Evolutionary conservation across 2,113 vertebrate species (phyloP).

Genomic region (Elaphurus davidianus): DNA sequence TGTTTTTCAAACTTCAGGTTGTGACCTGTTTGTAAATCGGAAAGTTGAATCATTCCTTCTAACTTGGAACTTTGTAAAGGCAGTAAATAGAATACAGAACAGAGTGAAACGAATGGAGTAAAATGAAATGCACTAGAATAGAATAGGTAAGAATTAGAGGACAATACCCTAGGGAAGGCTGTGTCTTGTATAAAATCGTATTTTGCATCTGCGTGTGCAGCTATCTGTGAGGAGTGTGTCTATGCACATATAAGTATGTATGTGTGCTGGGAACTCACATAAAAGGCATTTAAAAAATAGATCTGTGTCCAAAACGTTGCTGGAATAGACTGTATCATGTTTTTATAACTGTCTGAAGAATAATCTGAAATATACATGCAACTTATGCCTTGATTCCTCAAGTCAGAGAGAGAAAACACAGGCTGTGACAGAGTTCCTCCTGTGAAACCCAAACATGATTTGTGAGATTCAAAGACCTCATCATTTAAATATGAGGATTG

Average conservation of each 20-base stretch:
- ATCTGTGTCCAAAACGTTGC: neutral
- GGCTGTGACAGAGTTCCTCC: neutral
- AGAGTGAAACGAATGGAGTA: neutral
- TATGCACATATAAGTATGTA: neutral
- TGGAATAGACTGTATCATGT: neutral
- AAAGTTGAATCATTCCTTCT: neutral
- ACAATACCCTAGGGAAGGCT: neutral
- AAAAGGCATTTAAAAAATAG: neutral
- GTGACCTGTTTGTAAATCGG: neutral
- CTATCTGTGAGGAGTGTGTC: neutral
- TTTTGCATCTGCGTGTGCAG: neutral
- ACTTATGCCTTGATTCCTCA: neutral
- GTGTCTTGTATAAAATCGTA: neutral
- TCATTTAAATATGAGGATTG: conserved; percentile 62
- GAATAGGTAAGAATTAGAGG: neutral
- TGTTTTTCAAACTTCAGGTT: neutral
- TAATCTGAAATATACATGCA: neutral
- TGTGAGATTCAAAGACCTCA: conserved; percentile 56
- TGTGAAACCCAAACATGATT: conserved; percentile 52
- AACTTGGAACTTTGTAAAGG: neutral
- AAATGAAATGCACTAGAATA: neutral
- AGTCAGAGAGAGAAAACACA: neutral
- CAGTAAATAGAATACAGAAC: neutral
- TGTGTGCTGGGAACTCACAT: neutral
- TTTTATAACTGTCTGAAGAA: neutral